Evolutionary conservation across 2,888 invertebrate genomes (phyloP), one percentile per base, ranked within the genome.

Genomic region (Apeira syringaria): DNA sequence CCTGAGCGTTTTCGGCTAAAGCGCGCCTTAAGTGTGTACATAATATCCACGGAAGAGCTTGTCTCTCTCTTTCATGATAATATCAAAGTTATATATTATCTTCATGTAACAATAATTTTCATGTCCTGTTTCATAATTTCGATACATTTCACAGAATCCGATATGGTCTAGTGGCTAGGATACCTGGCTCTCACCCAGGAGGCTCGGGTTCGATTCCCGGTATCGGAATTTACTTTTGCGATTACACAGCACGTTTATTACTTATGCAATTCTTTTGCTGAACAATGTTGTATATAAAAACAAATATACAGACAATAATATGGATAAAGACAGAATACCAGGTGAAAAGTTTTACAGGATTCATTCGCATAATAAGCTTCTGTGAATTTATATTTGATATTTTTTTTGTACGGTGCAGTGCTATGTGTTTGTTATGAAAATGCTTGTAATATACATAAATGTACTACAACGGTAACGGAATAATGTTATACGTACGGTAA

Each of bases 181-280:
- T 24, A 24, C 24, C 24, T 24, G 24, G 24, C 24, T 24, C 24
- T 24, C 24, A 8, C 20, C 20, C 20, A 89, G 89, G 85, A 91
- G 91, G 91, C 90, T 87, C 91, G 90, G 91, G 91, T 91, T 91
- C 91, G 90, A 91, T 91, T 91, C 90, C 91, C 91, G 91, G 91
- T 91, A 91, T 85, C 87, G 91, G 15, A 8, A 11, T 17, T 11
- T 2, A 13, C 31, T 30, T 31, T 39, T 39, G 31, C 11, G 11
- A 38, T 31, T 25, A n/a, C 32, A 11, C 9, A 3, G 17, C 31
- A 32, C 39, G 27, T 32, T 32, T 26, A 11, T 29, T n/a, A n/a
- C 27, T 13, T 20, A 2, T 20, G 5, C 20, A 3, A 7, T 7
- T 2, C 7, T 1, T 7, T 20, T 5, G 5, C 10, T 5, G 18